Base-by-base conservation (phyloP, 1,140 invertebrate species). In the Drosophila miranda region DNA sequence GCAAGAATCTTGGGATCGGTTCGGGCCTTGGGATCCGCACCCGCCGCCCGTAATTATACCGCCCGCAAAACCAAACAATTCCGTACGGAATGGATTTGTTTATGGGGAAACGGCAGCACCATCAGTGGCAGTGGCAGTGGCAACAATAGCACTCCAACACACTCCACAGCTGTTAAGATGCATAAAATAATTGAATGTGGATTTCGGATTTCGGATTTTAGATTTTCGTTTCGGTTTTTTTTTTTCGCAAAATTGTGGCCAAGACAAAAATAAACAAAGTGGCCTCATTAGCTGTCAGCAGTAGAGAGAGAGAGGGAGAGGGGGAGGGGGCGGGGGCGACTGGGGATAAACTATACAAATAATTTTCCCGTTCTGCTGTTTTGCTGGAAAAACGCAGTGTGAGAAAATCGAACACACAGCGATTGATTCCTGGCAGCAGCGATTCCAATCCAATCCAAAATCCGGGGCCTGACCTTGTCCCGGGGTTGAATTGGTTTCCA, bases 251-350 rank as follows among this genome's bases (percentile, higher is more conserved):
- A 79, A 60, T 53, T 52, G 55, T 60, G 54, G 76, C 73, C 14
- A 56, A 51, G 51, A 82, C 68, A 42, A 80, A 86, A 80, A 86
- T 83, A 83, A 83, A 80, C 76, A 86, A 78, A 73, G 69, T 56
- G 68, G 77, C 81, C 81, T 80, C 81, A 84, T 84, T 84, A 80
- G 54, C 41, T 53, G 49, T 19, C 30, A 21, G 23, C 23, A 5
- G 19, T 2, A 6, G n/a, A 30, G 38, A 30, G 38, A 11, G 9
- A 11, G 9, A 1, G 3, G 3, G 34, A 4, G 1, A 19, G 1
- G 1, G 34, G 0, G 34, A 3, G 0, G 11, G 2, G 2, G 11
- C n/a, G 42, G 52, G 46, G 7, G 13, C n/a, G 16, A 16, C 1
- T 4, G 23, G 14, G 42, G 53, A 26, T 84, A 73, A 84, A 86